These are phyloP conservation scores for Melanerpes formicivorus DNA, from an alignment of 2,113 vertebrate genomes.

Conservation along the genomic window DNA sequence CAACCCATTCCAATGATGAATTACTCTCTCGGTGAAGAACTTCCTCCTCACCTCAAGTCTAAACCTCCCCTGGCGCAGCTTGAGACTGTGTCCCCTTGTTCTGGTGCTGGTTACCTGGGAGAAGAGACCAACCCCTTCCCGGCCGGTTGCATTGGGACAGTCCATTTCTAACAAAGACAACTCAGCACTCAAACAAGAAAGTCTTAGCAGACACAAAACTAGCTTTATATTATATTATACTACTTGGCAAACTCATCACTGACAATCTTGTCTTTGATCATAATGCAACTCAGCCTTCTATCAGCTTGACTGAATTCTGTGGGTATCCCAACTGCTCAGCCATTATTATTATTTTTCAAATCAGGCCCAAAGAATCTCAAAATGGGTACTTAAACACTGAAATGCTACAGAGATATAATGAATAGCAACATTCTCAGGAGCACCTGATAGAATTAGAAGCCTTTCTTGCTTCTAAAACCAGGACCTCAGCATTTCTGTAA, in stretches of 20 bases:
- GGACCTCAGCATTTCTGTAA: slow-evolving; percentile 30
- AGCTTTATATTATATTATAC: background rate
- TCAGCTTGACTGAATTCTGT: background rate
- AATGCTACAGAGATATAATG: background rate
- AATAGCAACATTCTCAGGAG: background rate
- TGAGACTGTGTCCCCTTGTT: no score
- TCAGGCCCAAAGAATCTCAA: slow-evolving; percentile 31
- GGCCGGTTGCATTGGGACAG: background rate
- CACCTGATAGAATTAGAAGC: background rate
- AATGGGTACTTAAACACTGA: background rate
- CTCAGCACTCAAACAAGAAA: background rate
- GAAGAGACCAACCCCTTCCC: no score
- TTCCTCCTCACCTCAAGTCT: no score
- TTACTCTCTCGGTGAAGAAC: no score
- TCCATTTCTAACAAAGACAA: background rate
- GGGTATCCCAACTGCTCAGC: background rate
- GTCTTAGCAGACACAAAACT: background rate
- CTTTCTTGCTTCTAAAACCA: slow-evolving; percentile 2
- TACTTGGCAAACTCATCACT: background rate
- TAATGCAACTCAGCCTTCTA: background rate
- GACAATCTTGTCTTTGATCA: background rate
- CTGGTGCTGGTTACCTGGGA: no score
- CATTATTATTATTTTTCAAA: slow-evolving; percentile 17
- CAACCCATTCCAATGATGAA: no score
- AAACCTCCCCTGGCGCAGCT: no score